phyloP scores from a whole-genome alignment of 2,888 invertebrate species.

The Dolichomitus sp. region DNA sequence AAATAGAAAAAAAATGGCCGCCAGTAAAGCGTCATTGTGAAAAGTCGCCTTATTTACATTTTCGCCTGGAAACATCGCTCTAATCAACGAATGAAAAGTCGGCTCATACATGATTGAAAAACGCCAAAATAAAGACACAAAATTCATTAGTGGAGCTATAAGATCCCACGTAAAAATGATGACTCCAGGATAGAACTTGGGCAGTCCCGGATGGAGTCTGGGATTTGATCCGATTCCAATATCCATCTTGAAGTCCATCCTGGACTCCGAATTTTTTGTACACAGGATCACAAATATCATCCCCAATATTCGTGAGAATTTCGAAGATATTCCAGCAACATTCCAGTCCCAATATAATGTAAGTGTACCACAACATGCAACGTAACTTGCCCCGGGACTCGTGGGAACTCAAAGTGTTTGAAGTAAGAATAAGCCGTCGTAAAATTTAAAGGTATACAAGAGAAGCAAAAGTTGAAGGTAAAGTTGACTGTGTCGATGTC shows the following conservation, averaged over 20 bases:
- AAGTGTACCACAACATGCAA: neutral
- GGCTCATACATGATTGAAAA: neutral
- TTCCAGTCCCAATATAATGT: neutral
- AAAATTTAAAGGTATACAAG: slow-evolving; percentile 11
- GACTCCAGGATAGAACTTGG: too few relatives aligned
- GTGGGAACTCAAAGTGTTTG: neutral
- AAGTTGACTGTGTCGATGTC: neutral
- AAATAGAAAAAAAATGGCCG: neutral
- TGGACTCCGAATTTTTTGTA: too few relatives aligned
- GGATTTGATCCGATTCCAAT: too few relatives aligned
- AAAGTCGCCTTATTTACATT: too few relatives aligned
- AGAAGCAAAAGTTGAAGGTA: neutral
- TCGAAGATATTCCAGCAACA: neutral
- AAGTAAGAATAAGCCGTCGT: neutral
- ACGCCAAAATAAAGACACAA: neutral
- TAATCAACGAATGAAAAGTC: too few relatives aligned
- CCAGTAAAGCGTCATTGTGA: too few relatives aligned
- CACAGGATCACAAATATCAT: neutral
- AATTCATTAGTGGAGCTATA: neutral
- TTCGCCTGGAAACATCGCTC: too few relatives aligned
- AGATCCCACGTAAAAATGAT: too few relatives aligned
- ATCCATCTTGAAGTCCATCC: too few relatives aligned
- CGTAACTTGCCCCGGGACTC: neutral
- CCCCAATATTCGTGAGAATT: neutral
- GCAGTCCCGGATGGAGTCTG: too few relatives aligned